Evolutionary conservation across 2,888 invertebrate genomes (phyloP).

Genomic region (Kuschelorhynchus macadamiae): DNA sequence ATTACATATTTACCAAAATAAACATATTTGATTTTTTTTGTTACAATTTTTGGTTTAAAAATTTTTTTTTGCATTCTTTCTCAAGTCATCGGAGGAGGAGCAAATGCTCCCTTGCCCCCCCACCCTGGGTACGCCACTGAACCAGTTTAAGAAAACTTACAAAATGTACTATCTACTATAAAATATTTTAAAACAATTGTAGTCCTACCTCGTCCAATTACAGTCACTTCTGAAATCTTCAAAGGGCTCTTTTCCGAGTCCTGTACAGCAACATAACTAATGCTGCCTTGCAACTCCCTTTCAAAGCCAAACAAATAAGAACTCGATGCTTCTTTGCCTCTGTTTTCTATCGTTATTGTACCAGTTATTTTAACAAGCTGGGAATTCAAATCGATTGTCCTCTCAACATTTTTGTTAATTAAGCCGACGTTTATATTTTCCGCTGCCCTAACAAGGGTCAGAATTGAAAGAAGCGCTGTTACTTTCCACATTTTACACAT

Average conservation of each 20-base stretch:
- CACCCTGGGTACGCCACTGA: no score
- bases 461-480: slow-evolving; percentile 46
- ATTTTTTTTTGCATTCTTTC: no score
- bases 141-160: no score
- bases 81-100: no score
- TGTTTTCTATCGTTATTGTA: slow-evolving; percentile 88
- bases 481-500: slow-evolving; percentile 54
- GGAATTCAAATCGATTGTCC: slow-evolving; percentile 88
- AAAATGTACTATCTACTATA: no score
- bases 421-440: slow-evolving; percentile 72
- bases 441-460: slow-evolving; percentile 48
- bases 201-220: slow-evolving; percentile 56
- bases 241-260: slow-evolving; percentile 75
- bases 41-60: no score
- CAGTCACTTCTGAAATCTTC: slow-evolving; percentile 66
- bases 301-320: slow-evolving; percentile 82
- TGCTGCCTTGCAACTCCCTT: slow-evolving; percentile 73
- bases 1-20: no score
- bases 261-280: slow-evolving; percentile 84
- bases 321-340: slow-evolving; percentile 79
- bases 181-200: no score
- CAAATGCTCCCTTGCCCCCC: no score
- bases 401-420: slow-evolving; percentile 84
- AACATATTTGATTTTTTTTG: no score
- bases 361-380: slow-evolving; percentile 89